Conservation (phyloP, 1,140 invertebrate genomes). For the Drosophila erecta region DNA sequence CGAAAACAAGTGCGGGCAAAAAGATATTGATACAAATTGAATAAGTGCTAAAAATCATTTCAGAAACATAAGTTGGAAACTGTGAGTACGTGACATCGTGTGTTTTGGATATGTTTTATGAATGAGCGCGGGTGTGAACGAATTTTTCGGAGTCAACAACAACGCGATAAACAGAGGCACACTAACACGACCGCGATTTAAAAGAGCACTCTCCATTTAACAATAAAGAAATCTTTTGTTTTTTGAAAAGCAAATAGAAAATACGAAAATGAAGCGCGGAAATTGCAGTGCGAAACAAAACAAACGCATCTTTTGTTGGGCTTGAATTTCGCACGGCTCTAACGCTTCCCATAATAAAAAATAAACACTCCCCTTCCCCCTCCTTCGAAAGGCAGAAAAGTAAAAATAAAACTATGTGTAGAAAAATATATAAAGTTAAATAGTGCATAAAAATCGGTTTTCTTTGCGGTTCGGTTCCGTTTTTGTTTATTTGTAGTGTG, state of each 20-base stretch:
- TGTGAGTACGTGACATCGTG: conserved; percentile 40
- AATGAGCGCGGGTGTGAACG: conserved; percentile 75
- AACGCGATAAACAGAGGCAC: conserved; percentile 63
- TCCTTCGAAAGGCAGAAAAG: conserved; percentile 12
- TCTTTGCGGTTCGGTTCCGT: conserved; percentile 65
- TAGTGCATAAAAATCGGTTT: conserved; percentile 78
- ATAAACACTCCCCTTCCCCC: not conserved
- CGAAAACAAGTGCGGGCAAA: no score
- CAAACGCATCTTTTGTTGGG: conserved; percentile 75
- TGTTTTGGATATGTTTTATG: conserved; percentile 64
- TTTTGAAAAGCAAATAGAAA: conserved; percentile 55
- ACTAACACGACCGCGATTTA: conserved; percentile 1
- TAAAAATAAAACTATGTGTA: conserved; percentile 46
- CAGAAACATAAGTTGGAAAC: not conserved
- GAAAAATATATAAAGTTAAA: conserved; percentile 64
- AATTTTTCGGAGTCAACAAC: conserved; percentile 58
- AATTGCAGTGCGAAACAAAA: conserved; percentile 73
- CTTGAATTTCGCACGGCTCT: conserved; percentile 57
- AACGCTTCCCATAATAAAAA: not conserved
- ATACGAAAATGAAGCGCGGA: conserved; percentile 56
- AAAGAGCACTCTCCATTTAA: conserved; percentile 42
- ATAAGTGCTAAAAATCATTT: no score
- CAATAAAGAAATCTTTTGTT: conserved; percentile 80
- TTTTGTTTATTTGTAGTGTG: conserved; percentile 19
- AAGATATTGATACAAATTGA: no score